Base-by-base conservation (phyloP, 2,888 invertebrate species). In the Leucophora obtusa region DNA sequence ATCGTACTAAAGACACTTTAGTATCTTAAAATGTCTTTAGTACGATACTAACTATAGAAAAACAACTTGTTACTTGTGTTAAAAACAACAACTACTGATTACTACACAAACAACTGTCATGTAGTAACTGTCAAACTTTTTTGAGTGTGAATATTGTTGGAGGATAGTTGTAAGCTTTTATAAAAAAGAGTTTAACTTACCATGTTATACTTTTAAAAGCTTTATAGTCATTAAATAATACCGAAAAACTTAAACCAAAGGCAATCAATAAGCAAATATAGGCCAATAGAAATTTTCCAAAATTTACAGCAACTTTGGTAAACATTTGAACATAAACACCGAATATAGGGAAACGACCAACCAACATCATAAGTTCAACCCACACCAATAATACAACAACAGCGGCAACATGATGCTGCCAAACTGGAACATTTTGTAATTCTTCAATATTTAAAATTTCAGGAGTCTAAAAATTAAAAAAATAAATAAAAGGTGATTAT, bases 241-340 rank as follows among this genome's bases (percentile, higher is more conserved):
- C 95, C n/a, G 94, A 94, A 84, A 96, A 96, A 76, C 95, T 94
- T 18, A 96, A 89, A 0, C 95, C 94, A 86, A 96, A 96, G 0
- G 96, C 96, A 71, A 96, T 92, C 78, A 96, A 92, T 1, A 96
- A 91, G 83, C 96, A 96, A 83, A 94, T 93, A 88, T 96, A 96
- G 0, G 96, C 96, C 79, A 95, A 89, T 2, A 96, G 91, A 86
- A 96, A 96, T 86, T 95, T 95, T 15, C 93, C 93, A 87, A 96
- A 96, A 87, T 96, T 96, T 0, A 95, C 92, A 1, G 96, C 94
- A 71, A 96, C 95, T 85, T 94, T 95, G 1, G 95, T 95, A 88
- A 96, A 96, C 96, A 96, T 96, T 90, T 96, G 96, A 21, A 96
- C 94, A 87, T 96, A 96, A 2, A 96, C 91, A 0, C 96, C 96